Evolutionary conservation across 2,113 vertebrate species (phyloP).

Genomic region (Gopherus flavomarginatus): DNA sequence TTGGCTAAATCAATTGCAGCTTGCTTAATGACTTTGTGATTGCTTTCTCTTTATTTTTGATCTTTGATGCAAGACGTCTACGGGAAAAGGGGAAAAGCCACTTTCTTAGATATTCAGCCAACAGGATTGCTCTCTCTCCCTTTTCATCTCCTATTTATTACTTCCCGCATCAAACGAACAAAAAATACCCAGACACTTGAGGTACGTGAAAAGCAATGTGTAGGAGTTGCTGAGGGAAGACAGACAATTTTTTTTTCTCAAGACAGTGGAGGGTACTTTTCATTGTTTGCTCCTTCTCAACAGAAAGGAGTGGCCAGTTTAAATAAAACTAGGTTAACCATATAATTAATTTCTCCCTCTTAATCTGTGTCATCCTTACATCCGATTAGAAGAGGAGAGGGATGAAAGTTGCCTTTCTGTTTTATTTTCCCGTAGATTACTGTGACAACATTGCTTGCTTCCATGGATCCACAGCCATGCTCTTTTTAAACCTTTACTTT

Average conservation of each 20-base stretch:
- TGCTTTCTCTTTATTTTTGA: neutral
- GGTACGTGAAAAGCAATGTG: neutral
- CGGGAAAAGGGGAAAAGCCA: neutral
- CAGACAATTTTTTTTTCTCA: neutral
- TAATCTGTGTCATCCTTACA: neutral
- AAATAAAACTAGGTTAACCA: neutral
- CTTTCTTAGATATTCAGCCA: constrained; percentile 36
- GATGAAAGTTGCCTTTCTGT: constrained; percentile 1
- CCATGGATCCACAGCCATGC: neutral
- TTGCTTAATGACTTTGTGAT: neutral
- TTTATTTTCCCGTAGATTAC: constrained; percentile 28
- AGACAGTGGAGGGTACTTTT: neutral
- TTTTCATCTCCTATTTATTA: constrained; percentile 43
- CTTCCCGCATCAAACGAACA: constrained; percentile 22
- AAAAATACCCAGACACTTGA: neutral
- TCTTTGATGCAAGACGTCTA: neutral
- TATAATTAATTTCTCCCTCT: neutral
- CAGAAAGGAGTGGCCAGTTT: neutral
- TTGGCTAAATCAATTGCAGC: neutral
- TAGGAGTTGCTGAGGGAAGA: constrained; percentile 18
- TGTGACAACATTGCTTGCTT: neutral
- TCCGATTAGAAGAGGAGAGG: neutral
- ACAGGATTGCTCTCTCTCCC: neutral
- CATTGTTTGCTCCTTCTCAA: constrained; percentile 34
- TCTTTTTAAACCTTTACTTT: neutral